Evolutionary conservation across 64 coral and sea anemone genomes (phyloP).

Genomic region (Porites lutea): DNA sequence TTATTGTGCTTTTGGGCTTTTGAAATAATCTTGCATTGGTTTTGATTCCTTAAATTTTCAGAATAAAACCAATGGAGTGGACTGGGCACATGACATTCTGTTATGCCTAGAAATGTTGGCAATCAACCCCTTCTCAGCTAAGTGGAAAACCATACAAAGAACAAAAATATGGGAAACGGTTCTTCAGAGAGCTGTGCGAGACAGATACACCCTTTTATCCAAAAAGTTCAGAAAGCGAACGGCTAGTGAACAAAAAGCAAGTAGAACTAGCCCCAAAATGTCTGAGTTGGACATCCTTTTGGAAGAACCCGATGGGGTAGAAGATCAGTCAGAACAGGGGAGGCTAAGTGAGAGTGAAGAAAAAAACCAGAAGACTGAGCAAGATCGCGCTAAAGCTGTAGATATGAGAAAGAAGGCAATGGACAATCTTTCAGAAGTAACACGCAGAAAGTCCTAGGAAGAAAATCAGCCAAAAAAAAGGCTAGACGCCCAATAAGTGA

Average conservation of each 20-base stretch:
- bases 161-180: constrained; percentile 55
- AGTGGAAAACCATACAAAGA: constrained; percentile 55
- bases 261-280: constrained; percentile 35
- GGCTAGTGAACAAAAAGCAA: constrained; percentile 25
- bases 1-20: background rate
- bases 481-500: constrained; percentile 12
- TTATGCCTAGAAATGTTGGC: constrained; percentile 46
- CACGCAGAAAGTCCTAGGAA: background rate
- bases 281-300: constrained; percentile 51
- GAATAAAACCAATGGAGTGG: constrained; percentile 18
- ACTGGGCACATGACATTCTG: constrained; percentile 36
- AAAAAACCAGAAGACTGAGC: constrained; percentile 43
- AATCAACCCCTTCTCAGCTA: constrained; percentile 55
- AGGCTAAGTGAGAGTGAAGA: constrained; percentile 41
- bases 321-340: constrained; percentile 44
- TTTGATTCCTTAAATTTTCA: background rate
- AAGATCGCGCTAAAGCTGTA: constrained; percentile 10
- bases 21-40: background rate
- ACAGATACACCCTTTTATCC: constrained; percentile 40
- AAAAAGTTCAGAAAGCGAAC: constrained; percentile 50
- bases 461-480: constrained; percentile 20
- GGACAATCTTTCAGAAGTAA: background rate
- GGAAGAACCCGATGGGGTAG: constrained; percentile 32
- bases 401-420: constrained; percentile 60
- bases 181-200: constrained; percentile 45